Evolutionary conservation across 2,797 vertebrate genomes (phyloP).

Genomic region (Syncerus caffer): DNA sequence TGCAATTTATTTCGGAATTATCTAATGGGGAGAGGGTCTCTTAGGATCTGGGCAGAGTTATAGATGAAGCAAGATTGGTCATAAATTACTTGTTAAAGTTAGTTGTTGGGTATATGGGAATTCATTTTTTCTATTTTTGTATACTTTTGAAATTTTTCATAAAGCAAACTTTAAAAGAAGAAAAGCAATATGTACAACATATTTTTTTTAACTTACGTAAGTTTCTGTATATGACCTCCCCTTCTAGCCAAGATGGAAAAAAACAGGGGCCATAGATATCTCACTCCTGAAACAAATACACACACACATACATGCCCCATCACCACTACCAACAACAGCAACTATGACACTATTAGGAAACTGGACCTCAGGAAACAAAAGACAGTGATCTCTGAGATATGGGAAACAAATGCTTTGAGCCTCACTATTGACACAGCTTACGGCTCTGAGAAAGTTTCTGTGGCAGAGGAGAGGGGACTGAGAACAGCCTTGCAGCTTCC

Average conservation of each 20-base stretch:
- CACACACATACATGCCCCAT: background rate
- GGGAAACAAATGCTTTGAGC: background rate
- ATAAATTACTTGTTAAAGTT: background rate
- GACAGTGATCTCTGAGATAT: background rate
- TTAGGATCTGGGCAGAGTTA: background rate
- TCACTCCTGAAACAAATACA: background rate
- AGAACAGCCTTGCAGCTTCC: background rate
- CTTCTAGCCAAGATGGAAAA: background rate
- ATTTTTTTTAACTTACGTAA: background rate
- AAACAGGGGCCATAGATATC: background rate
- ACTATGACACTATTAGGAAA: background rate
- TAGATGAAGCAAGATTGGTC: background rate
- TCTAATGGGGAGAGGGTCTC: background rate
- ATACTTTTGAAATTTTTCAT: background rate
- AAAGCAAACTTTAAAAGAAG: background rate
- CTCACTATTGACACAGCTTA: background rate
- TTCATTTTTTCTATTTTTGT: background rate
- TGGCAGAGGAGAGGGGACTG: background rate
- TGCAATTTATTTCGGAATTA: background rate
- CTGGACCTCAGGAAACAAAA: background rate
- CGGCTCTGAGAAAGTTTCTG: background rate
- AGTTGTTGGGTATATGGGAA: background rate
- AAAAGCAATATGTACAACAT: background rate
- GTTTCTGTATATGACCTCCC: background rate
- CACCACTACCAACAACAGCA: background rate